Conservation (phyloP, 2,888 invertebrate genomes). For the Tinea semifulvella region DNA sequence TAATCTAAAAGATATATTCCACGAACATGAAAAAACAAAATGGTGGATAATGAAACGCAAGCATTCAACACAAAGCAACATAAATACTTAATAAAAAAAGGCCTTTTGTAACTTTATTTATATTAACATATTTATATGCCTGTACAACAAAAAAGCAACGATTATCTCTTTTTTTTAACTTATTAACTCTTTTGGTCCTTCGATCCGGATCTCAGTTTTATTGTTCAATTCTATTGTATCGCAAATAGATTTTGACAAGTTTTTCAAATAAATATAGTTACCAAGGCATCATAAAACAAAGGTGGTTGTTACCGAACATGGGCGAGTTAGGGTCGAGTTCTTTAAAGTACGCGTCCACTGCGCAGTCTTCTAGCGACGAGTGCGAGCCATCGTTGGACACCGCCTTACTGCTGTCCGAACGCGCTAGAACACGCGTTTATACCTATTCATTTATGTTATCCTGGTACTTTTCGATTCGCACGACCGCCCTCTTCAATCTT, state of each 20-base stretch:
- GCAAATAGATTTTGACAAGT: no score
- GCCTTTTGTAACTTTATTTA: neutral
- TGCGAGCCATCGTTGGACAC: constrained; percentile 38
- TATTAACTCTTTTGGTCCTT: no score
- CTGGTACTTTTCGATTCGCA: constrained; percentile 7
- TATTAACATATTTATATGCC: no score
- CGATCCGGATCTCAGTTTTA: no score
- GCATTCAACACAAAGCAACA: constrained; percentile 3
- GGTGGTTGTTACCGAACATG: constrained; percentile 47
- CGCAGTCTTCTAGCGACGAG: constrained; percentile 53
- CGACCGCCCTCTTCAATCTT: no score
- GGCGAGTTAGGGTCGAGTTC: constrained; percentile 61
- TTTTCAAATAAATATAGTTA: constrained; percentile 14
- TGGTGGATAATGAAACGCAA: neutral
- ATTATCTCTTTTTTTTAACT: no score
- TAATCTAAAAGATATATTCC: no score
- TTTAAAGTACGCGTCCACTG: constrained; percentile 45
- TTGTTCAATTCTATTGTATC: no score
- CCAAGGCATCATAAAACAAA: constrained; percentile 7
- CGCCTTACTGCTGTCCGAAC: constrained; percentile 53
- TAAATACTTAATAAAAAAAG: constrained; percentile 11
- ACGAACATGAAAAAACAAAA: neutral
- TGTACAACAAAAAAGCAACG: no score
- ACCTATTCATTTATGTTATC: neutral
- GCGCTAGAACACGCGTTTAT: constrained; percentile 39